These are phyloP conservation scores for Nyleta sp. DNA, from an alignment of 2,888 invertebrate species.

Conservation along the genomic window DNA sequence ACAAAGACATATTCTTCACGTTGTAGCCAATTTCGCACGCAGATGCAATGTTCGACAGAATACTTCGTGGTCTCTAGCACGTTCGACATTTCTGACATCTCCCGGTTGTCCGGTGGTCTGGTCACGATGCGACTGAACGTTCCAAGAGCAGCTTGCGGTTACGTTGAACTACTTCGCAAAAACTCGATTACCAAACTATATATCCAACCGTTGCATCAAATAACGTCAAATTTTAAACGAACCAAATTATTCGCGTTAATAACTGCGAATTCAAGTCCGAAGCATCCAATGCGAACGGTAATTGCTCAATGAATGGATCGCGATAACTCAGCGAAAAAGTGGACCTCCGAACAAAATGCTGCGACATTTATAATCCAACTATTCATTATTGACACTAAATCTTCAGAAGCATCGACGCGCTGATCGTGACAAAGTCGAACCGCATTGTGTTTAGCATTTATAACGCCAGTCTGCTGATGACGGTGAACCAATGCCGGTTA, in stretches of 20 bases:
- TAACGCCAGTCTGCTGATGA: constrained; percentile 31
- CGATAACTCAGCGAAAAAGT: background rate
- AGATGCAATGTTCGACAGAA: constrained; percentile 45
- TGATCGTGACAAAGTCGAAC: constrained; percentile 32
- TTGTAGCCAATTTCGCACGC: constrained; percentile 25
- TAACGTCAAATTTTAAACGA: constrained; percentile 13
- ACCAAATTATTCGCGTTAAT: too few relatives aligned
- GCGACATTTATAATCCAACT: background rate
- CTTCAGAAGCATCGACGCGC: background rate
- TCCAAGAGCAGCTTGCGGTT: constrained; percentile 38
- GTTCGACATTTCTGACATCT: constrained; percentile 47
- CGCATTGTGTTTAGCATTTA: constrained; percentile 37
- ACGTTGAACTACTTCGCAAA: constrained; percentile 8
- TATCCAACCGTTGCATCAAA: too few relatives aligned
- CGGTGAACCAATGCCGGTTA: too few relatives aligned
- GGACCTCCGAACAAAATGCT: background rate
- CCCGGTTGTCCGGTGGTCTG: constrained; percentile 37
- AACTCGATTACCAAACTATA: too few relatives aligned
- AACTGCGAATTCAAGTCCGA: too few relatives aligned
- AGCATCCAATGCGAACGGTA: too few relatives aligned
- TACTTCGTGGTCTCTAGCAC: constrained; percentile 44
- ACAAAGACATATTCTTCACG: constrained; percentile 2
- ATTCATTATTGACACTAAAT: constrained; percentile 32
- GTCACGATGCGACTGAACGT: constrained; percentile 36
- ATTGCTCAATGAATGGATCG: background rate